A percentile compares a stretch with the other conserved stretches of the same genome.
phyloP scores from a whole-genome alignment of 2,113 vertebrate genomes.

The Gila orcuttii region DNA sequence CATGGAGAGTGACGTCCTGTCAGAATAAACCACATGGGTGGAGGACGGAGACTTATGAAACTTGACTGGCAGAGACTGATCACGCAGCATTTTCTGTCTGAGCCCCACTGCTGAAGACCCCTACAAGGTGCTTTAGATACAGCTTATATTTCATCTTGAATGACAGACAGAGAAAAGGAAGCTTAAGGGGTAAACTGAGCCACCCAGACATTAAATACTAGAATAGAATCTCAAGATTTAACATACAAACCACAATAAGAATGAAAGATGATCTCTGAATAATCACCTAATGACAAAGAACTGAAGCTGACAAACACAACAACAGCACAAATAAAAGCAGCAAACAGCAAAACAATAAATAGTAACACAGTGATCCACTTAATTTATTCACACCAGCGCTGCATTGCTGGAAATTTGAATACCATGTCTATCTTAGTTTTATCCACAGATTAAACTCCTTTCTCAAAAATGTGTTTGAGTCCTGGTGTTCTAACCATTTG shows the following conservation, averaged over 20 bases:
- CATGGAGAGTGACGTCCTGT: slow-evolving; percentile 3
- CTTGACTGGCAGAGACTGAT: neutral
- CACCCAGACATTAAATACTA: neutral
- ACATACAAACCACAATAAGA: neutral
- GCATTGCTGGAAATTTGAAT: neutral
- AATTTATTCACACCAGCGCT: neutral
- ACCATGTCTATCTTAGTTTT: neutral
- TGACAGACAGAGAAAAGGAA: neutral
- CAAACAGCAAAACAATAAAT: slow-evolving; percentile 1
- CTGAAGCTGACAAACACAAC: neutral
- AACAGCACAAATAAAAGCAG: neutral
- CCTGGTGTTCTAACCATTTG: neutral
- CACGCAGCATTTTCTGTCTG: neutral
- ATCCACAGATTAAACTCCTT: slow-evolving; percentile 6
- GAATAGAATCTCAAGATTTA: neutral
- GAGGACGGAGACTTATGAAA: neutral
- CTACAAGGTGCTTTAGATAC: neutral
- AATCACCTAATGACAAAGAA: neutral
- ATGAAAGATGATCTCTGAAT: neutral
- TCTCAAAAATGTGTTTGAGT: neutral
- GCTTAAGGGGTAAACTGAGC: slow-evolving; percentile 8
- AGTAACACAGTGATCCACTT: neutral
- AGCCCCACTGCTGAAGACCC: neutral
- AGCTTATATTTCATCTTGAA: neutral
- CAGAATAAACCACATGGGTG: neutral